Evolutionary conservation across 2,797 vertebrate genomes (phyloP), one percentile per base, ranked within the genome.

Genomic region (Chelmon rostratus): DNA sequence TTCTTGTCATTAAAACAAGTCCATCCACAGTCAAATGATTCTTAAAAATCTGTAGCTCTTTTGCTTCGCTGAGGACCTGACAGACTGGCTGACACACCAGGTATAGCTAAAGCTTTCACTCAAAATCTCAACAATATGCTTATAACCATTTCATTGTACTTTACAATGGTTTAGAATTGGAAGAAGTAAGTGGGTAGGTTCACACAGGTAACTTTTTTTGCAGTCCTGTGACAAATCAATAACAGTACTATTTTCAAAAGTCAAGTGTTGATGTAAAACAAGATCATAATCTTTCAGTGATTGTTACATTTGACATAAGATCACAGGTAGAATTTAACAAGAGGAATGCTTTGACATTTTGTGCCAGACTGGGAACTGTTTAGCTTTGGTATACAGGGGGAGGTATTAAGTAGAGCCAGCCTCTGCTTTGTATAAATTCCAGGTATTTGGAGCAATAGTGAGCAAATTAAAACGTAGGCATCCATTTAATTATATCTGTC

Each of bases 211-310:
- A 44, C 19, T 47, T 8, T 28, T 61, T 64, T 59, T 65, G 23
- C 58, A 61, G 10, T 59, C n/a, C 25, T 50, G 31, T 35, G 40
- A 54, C 8, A 62, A 40, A 81, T 81, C 42, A 78, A 68, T 83
- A 46, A 53, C 8, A 21, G 46, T 31, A 59, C 9, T 28, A 9
- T 58, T 62, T 73, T 64, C 18, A 50, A 47, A 68, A 44, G 52
- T 3, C 8, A 61, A 59, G 59, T 50, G 40, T 62, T 70, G 54
- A 49, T 56, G 49, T 71, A 23, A 61, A 71, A 71, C 61, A 68
- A 69, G 53, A 56, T 53, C 23, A 25, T 33, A 56, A 46, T 47
- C 15, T 3, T 46, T 52, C 8, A 13, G 12, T 44, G 44, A 44
- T 47, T 18, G 18, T 42, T 13, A 38, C 8, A 12, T 69, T 63